These are phyloP conservation scores for Gallinago paraguaiae DNA, from an alignment of 2,113 vertebrate genomes.

Conservation along the genomic window DNA sequence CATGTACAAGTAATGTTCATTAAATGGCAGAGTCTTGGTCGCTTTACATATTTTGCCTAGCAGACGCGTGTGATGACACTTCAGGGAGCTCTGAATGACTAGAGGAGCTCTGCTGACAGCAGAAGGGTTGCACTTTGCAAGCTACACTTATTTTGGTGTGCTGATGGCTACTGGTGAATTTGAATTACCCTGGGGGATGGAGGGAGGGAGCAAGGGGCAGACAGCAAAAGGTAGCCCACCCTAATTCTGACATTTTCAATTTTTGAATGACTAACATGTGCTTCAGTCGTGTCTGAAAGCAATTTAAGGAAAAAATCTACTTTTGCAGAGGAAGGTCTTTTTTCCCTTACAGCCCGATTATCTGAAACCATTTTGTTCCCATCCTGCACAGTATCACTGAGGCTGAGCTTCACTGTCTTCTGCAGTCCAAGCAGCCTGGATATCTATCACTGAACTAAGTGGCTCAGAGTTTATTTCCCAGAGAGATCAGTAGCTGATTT, in stretches of 20 bases:
- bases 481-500: neutral
- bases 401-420: neutral
- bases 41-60: neutral
- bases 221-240: neutral
- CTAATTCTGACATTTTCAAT: neutral
- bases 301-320: neutral
- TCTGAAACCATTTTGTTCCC: neutral
- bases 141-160: neutral
- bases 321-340: neutral
- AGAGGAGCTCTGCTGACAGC: neutral
- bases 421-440: neutral
- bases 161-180: neutral
- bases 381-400: neutral
- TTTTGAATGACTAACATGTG: neutral
- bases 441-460: neutral
- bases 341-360: neutral
- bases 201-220: neutral
- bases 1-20: neutral
- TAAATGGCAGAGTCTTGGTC: neutral
- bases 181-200: neutral
- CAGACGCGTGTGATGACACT: neutral
- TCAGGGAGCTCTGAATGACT: neutral
- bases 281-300: neutral
- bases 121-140: neutral
- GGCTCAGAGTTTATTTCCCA: neutral